These are phyloP conservation scores for Tethya wilhelma DNA, from an alignment of 37 sponge, comb jelly and placozoan genomes.

Conservation along the genomic window DNA sequence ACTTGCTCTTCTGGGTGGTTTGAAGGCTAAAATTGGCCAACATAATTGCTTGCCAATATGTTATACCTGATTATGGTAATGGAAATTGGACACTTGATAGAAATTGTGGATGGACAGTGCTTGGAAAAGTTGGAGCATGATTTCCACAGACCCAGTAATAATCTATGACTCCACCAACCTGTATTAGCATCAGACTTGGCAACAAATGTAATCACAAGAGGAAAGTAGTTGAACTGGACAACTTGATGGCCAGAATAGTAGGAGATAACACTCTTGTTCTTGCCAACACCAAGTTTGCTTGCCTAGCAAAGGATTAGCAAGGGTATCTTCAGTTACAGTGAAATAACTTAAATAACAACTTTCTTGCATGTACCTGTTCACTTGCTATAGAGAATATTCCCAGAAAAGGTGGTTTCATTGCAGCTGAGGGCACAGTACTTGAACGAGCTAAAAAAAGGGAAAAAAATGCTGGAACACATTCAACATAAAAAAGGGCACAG, in stretches of 20 bases:
- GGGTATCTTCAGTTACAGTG: no score
- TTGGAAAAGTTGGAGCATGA: background rate
- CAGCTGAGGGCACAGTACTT: slow-evolving; percentile 25
- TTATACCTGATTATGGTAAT: no score
- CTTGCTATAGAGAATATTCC: slow-evolving; percentile 75
- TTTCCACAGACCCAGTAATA: no score
- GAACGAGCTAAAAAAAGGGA: background rate
- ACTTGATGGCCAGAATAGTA: slow-evolving; percentile 78
- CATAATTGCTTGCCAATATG: no score
- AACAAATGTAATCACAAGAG: slow-evolving; percentile 76
- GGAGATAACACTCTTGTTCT: slow-evolving; percentile 69
- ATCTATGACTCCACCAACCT: slow-evolving; percentile 20
- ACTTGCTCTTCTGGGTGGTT: no score
- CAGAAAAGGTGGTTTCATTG: slow-evolving; percentile 67
- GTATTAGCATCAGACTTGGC: slow-evolving; percentile 71
- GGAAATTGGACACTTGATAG: no score
- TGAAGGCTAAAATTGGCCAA: no score
- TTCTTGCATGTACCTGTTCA: slow-evolving; percentile 66
- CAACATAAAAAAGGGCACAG: background rate
- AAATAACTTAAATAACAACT: background rate
- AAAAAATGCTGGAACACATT: no score
- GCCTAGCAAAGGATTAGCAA: slow-evolving; percentile 29
- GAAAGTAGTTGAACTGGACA: slow-evolving; percentile 74
- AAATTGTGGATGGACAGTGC: no score
- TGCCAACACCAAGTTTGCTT: slow-evolving; percentile 74